phyloP scores from a whole-genome alignment of 2,888 invertebrate genomes.

The Amblyteles armatorius region DNA sequence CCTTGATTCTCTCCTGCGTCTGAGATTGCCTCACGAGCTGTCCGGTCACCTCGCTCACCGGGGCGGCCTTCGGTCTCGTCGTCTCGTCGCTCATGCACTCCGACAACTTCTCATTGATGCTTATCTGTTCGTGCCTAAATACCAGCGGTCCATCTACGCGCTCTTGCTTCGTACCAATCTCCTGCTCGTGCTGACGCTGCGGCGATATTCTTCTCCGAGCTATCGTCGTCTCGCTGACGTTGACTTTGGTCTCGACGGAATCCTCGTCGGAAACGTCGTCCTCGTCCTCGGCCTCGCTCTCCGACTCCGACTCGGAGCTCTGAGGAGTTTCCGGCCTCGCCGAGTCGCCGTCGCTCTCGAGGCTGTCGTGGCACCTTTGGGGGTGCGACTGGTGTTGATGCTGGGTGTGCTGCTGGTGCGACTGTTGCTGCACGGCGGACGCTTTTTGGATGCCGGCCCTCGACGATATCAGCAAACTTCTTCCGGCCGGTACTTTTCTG shows the following conservation, averaged over 20 bases:
- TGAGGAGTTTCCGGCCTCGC: conserved; percentile 82
- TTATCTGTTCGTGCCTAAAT: conserved; percentile 81
- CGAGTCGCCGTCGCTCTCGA: conserved; percentile 82
- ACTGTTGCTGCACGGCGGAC: conserved; percentile 85
- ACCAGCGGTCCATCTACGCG: conserved; percentile 67
- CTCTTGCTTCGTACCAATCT: conserved; percentile 23
- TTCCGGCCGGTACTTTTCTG: conserved; percentile 79
- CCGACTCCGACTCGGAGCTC: conserved; percentile 79
- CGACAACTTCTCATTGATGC: conserved; percentile 78
- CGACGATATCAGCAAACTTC: conserved; percentile 83
- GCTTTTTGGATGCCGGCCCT: conserved; percentile 78
- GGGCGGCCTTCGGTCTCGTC: conserved; percentile 71
- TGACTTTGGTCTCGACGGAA: conserved; percentile 72
- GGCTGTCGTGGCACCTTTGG: conserved; percentile 82
- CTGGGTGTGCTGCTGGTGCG: conserved; percentile 85
- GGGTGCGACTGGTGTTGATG: conserved; percentile 82
- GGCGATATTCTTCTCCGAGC: background rate
- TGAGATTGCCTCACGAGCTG: conserved; percentile 73
- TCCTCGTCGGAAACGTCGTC: conserved; percentile 59
- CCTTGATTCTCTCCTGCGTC: conserved; percentile 69
- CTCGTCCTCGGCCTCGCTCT: conserved; percentile 76
- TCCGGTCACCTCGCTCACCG: conserved; percentile 81
- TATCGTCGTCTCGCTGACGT: background rate
- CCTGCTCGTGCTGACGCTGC: background rate
- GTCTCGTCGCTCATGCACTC: conserved; percentile 69